Base-by-base conservation (phyloP, 2,113 vertebrate species). In the Coreoperca whiteheadi region DNA sequence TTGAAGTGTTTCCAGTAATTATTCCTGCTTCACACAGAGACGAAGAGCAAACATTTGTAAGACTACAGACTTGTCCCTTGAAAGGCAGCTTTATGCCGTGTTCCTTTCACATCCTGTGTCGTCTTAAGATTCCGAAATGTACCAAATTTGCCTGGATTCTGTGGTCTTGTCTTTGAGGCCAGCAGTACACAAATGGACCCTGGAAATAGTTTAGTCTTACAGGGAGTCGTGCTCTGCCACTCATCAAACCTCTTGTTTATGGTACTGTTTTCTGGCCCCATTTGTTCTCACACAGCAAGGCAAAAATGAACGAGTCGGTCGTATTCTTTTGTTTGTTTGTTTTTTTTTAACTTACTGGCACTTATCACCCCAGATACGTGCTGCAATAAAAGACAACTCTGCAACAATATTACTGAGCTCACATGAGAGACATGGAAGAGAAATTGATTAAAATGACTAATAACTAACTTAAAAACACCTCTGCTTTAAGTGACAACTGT, bases 241-340 rank as follows among this genome's bases (percentile, higher is more conserved):
- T 77, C 73, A 80, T 82, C 87, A 87, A 54, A 84, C 37, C n/a
- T 74, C 70, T 73, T 81, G 77, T 86, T 91, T 84, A 78, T 81
- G 66, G 72, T 9, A 63, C 30, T 68, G 57, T 84, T 77, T 79
- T 20, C 43, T 71, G 81, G 69, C 46, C 72, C 74, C 32, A 46
- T 51, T 79, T 66, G 70, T 81, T 81, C 57, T 79, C 66, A 70
- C 77, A 68, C 82, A 89, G 82, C 83, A 65, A 67, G 85, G 39
- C 56, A 76, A 39, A 86, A 87, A 90, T 75, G 66, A 86, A 87
- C 81, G 83, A 86, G 46, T 89, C 54, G 37, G 41, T 72, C 73
- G n/a, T n/a, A n/a, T n/a, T n/a, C n/a, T n/a, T n/a, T n/a, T n/a
- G n/a, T n/a, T n/a, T n/a, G n/a, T n/a, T n/a, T n/a, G n/a, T n/a